phyloP scores from a whole-genome alignment of 2,888 invertebrate species.

The Metalampra italica region DNA sequence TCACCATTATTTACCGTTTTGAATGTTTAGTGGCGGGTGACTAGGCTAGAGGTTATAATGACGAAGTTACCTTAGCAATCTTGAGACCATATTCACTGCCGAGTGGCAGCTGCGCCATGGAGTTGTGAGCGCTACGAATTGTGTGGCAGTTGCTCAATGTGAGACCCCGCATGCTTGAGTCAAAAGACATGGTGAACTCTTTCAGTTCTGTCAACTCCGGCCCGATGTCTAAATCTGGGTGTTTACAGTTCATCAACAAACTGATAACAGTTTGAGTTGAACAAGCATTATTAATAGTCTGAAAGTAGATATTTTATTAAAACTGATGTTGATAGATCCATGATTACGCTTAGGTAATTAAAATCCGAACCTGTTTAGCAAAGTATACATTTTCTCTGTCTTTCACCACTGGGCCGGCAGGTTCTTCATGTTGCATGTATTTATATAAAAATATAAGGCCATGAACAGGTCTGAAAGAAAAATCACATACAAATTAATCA shows the following conservation, averaged over 20 bases:
- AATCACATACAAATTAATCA: not conserved
- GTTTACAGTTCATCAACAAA: conserved; percentile 93
- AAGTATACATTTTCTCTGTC: conserved; percentile 97
- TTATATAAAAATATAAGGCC: conserved; percentile 98
- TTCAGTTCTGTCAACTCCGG: conserved; percentile 85
- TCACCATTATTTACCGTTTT: no score
- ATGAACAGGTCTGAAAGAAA: conserved; percentile 89
- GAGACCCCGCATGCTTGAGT: conserved; percentile 94
- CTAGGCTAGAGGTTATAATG: no score
- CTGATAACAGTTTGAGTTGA: conserved; percentile 99
- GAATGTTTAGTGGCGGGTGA: no score
- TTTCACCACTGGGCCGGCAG: conserved; percentile 87
- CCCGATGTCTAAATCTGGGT: conserved; percentile 90
- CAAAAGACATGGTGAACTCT: conserved; percentile 92
- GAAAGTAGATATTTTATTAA: conserved; percentile 23
- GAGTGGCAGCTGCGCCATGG: conserved; percentile 94
- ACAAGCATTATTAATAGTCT: conserved; percentile 99
- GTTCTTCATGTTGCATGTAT: conserved; percentile 91
- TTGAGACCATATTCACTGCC: conserved; percentile 91
- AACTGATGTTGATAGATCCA: no score
- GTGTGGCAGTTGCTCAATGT: conserved; percentile 96
- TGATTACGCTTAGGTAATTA: no score
- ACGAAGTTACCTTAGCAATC: conserved; percentile 80
- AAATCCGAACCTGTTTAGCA: conserved; percentile 90
- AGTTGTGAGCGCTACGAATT: conserved; percentile 97